These are phyloP conservation scores for Tonatia bakeri DNA, from an alignment of 2,113 vertebrate species.

Conservation along the genomic window DNA sequence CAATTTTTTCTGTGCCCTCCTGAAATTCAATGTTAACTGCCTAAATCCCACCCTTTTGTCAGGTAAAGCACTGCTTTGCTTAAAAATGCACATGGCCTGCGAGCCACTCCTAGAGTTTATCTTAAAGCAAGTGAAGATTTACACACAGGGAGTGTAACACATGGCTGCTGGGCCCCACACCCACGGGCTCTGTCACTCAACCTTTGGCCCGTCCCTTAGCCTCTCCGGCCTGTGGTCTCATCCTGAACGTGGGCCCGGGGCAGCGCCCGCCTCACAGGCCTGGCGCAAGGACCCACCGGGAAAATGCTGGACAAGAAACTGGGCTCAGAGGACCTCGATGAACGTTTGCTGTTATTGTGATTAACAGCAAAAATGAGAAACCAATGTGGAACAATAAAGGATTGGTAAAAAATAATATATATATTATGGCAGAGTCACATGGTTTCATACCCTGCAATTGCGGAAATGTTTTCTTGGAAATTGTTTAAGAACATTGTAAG, in stretches of 20 bases:
- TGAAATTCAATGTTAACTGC: not conserved
- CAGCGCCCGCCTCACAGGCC: not conserved
- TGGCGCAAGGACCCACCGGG: not conserved
- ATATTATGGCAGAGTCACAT: not conserved
- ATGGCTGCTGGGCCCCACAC: not conserved
- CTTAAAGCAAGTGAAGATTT: not conserved
- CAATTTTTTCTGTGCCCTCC: not conserved
- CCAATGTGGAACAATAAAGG: not conserved
- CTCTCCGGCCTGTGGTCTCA: not conserved
- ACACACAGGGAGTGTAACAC: rapidly evolving
- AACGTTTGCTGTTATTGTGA: not conserved
- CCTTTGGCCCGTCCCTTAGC: not conserved
- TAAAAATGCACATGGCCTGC: not conserved
- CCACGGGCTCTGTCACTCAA: not conserved
- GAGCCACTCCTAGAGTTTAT: not conserved
- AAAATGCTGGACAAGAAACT: not conserved
- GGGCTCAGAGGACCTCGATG: not conserved
- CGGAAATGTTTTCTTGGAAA: not conserved
- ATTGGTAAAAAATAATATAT: not conserved
- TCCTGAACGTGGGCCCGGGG: no score
- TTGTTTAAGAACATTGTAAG: not conserved
- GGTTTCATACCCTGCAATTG: not conserved
- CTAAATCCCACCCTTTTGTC: not conserved
- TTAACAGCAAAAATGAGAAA: not conserved
- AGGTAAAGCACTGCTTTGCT: not conserved